Percentiles rank a stretch among this genome's conserved stretches.
Evolutionary conservation across 2,113 vertebrate species (phyloP).

Genomic region (Centropristis striata): DNA sequence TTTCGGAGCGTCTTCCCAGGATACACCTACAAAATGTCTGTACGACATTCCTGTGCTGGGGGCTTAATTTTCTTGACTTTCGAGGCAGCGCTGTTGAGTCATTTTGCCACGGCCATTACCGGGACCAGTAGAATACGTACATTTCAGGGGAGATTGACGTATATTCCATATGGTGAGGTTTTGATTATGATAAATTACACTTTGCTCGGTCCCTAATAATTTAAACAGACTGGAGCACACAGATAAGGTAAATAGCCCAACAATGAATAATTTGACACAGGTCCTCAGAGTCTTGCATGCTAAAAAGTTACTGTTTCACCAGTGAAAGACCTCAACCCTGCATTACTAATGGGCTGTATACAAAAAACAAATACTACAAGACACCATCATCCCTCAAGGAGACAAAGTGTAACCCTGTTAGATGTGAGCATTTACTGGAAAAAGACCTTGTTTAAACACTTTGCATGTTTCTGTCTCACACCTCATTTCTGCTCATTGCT

Average conservation of each 20-base stretch:
- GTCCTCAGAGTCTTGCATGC: not conserved
- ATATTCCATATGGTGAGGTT: too few relatives aligned
- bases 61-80: too few relatives aligned
- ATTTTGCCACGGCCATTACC: too few relatives aligned
- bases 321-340: not conserved
- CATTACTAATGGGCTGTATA: conserved; percentile 22
- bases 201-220: too few relatives aligned
- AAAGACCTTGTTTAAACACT: conserved; percentile 26
- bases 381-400: conserved; percentile 4
- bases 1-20: too few relatives aligned
- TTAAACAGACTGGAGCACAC: not conserved
- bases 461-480: conserved; percentile 39
- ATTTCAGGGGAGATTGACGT: too few relatives aligned
- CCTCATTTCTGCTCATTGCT: conserved; percentile 61
- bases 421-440: conserved; percentile 17
- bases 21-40: too few relatives aligned
- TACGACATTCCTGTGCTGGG: too few relatives aligned
- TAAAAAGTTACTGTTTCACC: not conserved
- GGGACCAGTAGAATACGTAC: too few relatives aligned
- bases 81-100: too few relatives aligned
- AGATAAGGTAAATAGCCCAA: not conserved
- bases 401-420: conserved; percentile 12
- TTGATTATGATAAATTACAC: too few relatives aligned
- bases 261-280: not conserved
- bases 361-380: conserved; percentile 22